A percentile compares a stretch with the other conserved stretches of the same genome.
Conservation (phyloP, 2,888 invertebrate species). For the Xanthorhoe spadicearia region DNA sequence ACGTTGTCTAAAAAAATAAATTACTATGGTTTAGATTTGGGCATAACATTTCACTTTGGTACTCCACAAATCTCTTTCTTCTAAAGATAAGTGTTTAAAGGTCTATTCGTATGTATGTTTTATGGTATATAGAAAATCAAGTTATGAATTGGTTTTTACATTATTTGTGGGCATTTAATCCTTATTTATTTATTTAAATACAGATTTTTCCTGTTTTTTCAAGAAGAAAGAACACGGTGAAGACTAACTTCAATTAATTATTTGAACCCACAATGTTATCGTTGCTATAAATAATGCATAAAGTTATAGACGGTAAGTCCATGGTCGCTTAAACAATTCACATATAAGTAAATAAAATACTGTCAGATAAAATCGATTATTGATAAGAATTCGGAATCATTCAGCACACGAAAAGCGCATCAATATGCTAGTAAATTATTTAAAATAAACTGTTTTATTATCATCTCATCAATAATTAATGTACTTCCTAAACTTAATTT, state of each 20-base stretch:
- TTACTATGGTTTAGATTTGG: too few relatives aligned
- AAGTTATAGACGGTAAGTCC: background rate
- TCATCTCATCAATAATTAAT: conserved; percentile 32
- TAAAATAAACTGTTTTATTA: conserved; percentile 29
- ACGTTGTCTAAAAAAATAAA: too few relatives aligned
- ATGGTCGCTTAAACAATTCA: background rate
- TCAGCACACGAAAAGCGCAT: conserved; percentile 13
- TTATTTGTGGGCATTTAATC: too few relatives aligned
- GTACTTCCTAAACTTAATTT: background rate
- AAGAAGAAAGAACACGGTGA: too few relatives aligned
- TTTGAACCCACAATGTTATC: background rate
- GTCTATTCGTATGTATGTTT: too few relatives aligned
- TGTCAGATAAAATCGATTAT: background rate
- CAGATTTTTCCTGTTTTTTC: too few relatives aligned
- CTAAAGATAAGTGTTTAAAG: too few relatives aligned
- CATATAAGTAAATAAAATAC: conserved; percentile 7
- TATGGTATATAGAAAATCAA: too few relatives aligned
- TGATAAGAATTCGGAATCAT: background rate
- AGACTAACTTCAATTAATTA: background rate
- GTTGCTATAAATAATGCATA: background rate
- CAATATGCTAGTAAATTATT: conserved; percentile 1
- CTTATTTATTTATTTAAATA: too few relatives aligned
- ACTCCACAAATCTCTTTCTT: too few relatives aligned
- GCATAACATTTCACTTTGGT: too few relatives aligned
- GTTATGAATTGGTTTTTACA: too few relatives aligned